phyloP scores from a whole-genome alignment of 2,888 invertebrate species.

The Platycheirus albimanus region DNA sequence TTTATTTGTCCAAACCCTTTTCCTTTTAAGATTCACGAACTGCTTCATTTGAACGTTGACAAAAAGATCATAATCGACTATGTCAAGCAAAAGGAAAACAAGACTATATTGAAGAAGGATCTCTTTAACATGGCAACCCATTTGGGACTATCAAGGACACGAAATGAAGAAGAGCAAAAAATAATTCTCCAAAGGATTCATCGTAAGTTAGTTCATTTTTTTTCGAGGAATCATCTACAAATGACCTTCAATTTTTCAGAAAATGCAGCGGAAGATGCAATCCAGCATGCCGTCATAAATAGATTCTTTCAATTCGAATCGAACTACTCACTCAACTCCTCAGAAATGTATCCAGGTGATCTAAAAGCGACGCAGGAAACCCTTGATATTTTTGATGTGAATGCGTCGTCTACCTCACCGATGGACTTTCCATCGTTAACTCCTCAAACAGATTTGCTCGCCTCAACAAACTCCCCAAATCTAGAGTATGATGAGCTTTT shows the following conservation, averaged over 20 bases:
- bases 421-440: constrained; percentile 45
- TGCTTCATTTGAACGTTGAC: constrained; percentile 57
- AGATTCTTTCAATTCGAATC: constrained; percentile 44
- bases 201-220: constrained; percentile 16
- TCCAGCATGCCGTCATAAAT: constrained; percentile 39
- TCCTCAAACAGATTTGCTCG: constrained; percentile 48
- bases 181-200: constrained; percentile 47
- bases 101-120: constrained; percentile 58
- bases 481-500: constrained; percentile 55
- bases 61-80: constrained; percentile 60
- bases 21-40: constrained; percentile 47
- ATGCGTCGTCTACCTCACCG: constrained; percentile 3
- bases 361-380: constrained; percentile 14
- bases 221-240: background rate
- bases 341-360: background rate
- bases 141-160: constrained; percentile 30
- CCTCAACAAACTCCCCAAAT: constrained; percentile 20
- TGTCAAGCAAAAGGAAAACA: constrained; percentile 62
- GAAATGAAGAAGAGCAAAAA: constrained; percentile 47
- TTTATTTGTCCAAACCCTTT: too few relatives aligned
- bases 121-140: constrained; percentile 61
- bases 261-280: constrained; percentile 37
- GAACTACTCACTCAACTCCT: background rate
- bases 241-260: background rate
- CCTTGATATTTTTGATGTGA: constrained; percentile 40